Base-by-base conservation (phyloP, 2,888 invertebrate genomes). In the Polydrusus cervinus region DNA sequence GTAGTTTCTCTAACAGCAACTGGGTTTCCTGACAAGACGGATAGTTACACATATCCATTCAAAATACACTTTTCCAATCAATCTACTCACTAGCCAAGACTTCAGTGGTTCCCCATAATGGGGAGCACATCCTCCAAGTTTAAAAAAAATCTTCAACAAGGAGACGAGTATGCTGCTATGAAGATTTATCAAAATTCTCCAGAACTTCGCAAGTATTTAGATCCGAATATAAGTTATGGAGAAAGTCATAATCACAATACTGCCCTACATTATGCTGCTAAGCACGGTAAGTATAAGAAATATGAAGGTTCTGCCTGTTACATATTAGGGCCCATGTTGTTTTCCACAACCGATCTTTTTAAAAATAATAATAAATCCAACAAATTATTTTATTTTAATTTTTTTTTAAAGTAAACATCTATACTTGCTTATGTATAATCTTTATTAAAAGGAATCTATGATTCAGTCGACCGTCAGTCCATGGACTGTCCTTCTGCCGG, bases 131-230 rank as follows among this genome's bases (percentile, higher is more conserved):
- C 91, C 45, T 91, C 92, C 40, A 93, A 93, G 85, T 92, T 93
- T 84, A 91, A 92, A 80, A 92, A 92, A 82, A 91, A 92, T 84
- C 88, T 93, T 66, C 91, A 91, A 83, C 90, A 91, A 87, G 92
- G 92, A 38, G 92, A 93, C 84, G 93, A 93, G 84, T 92, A 91
- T 83, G 91, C 92, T 66, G 92, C 92, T 16, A 89, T 93, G 88
- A 91, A 92, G 81, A 87, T 87, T 78, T 92, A 91, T 83, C 90
- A 91, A 83, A 90, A 89, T 84, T 89, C 89, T 61, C 89, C 90
- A 30, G 92, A 93, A 81, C 86, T 93, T 77, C 88, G 91, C 76
- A 91, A 90, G 82, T 91, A 89, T 78, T 87, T 93, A 53, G 92
- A 92, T 83, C 92, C 92, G 0, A 93, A 92, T 84, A 87, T 89